Conservation (phyloP, 2,888 invertebrate genomes). For the Drosophila neonasuta region DNA sequence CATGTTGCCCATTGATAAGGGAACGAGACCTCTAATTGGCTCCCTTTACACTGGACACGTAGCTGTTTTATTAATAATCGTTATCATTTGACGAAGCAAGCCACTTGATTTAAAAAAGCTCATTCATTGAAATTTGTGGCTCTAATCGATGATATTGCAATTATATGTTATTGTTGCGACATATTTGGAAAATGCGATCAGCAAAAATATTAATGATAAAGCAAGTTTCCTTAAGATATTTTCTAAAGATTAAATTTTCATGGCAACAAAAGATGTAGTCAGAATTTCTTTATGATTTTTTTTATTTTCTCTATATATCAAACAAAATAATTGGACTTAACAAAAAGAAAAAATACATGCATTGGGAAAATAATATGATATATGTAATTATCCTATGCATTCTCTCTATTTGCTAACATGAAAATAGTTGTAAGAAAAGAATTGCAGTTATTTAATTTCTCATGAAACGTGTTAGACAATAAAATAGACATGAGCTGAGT, state of each 20-base stretch:
- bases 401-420: neutral
- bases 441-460: neutral
- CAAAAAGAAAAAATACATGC: neutral
- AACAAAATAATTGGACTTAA: neutral
- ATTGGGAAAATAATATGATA: too few relatives aligned
- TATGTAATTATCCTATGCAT: neutral
- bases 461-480: neutral
- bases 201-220: too few relatives aligned
- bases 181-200: neutral
- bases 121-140: neutral
- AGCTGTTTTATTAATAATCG: neutral
- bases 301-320: too few relatives aligned
- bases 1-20: slow-evolving; percentile 16
- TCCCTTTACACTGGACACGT: neutral
- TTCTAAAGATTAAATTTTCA: too few relatives aligned
- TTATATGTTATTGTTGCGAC: neutral
- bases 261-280: too few relatives aligned
- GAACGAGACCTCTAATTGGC: neutral
- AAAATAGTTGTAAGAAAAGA: neutral
- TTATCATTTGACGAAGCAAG: neutral
- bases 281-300: too few relatives aligned
- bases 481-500: neutral
- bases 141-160: neutral
- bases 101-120: neutral
- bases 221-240: too few relatives aligned